Evolutionary conservation across 2,113 vertebrate genomes (phyloP).

Genomic region (Chionis minor): DNA sequence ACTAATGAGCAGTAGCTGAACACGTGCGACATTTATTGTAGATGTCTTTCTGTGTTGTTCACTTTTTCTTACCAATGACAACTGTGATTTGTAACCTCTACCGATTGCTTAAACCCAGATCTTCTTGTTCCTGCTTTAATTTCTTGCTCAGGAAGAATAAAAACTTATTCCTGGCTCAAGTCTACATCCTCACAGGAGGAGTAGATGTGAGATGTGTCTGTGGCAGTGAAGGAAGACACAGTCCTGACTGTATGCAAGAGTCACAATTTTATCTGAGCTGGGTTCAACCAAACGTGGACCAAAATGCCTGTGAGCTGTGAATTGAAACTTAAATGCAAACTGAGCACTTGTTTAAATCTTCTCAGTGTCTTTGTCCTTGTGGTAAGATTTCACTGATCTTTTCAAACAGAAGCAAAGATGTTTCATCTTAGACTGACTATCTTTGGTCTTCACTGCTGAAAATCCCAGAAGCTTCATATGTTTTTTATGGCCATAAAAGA

Average conservation of each 20-base stretch:
- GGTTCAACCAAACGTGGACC: not conserved
- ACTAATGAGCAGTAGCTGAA: not conserved
- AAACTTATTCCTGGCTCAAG: not conserved
- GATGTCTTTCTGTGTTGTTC: not conserved
- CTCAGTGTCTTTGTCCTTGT: conserved; percentile 1
- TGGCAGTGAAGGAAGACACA: not conserved
- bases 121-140: not conserved
- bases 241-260: not conserved
- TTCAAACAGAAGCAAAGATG: not conserved
- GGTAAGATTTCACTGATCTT: not conserved
- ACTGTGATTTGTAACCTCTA: not conserved
- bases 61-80: not conserved
- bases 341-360: not conserved
- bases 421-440: not conserved
- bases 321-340: not conserved
- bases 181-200: not conserved
- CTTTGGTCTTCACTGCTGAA: conserved; percentile 13
- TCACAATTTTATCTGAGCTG: not conserved
- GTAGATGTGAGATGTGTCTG: not conserved
- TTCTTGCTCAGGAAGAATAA: not conserved
- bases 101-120: not conserved
- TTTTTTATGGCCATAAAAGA: not conserved
- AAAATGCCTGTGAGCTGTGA: not conserved
- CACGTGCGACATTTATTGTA: not conserved
- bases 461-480: not conserved